A percentile compares a stretch with the other conserved stretches of the same genome.
phyloP scores from a whole-genome alignment of 2,888 invertebrate genomes.

The Lycaena phlaeas region DNA sequence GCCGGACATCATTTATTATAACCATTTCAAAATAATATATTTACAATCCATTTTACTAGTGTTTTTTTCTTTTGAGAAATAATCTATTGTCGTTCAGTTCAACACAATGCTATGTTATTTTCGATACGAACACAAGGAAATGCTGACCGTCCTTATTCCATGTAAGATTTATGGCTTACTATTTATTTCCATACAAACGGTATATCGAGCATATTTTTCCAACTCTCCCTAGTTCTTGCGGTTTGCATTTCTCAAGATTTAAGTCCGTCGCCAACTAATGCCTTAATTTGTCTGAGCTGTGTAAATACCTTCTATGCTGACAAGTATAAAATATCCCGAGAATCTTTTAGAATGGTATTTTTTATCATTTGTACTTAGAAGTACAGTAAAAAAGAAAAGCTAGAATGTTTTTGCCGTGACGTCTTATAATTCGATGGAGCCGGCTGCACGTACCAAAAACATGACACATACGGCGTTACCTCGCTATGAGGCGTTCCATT shows the following conservation, averaged over 20 bases:
- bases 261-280: background rate
- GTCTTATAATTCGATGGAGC: too few relatives aligned
- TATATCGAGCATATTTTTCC: background rate
- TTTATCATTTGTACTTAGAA: background rate
- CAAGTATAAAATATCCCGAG: background rate
- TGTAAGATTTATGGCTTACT: background rate
- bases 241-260: background rate
- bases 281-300: background rate
- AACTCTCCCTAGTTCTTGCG: background rate
- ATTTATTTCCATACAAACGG: background rate
- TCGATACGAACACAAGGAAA: background rate
- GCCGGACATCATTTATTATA: too few relatives aligned
- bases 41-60: too few relatives aligned
- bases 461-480: too few relatives aligned
- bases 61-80: too few relatives aligned
- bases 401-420: background rate
- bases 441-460: too few relatives aligned
- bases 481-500: too few relatives aligned
- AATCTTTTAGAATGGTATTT: background rate
- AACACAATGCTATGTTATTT: too few relatives aligned
- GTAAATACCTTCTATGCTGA: background rate
- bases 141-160: background rate
- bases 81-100: too few relatives aligned
- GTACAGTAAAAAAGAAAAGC: background rate
- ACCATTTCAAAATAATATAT: too few relatives aligned